Conservation (phyloP, 1,140 invertebrate species). For the Papilio polytes region DNA sequence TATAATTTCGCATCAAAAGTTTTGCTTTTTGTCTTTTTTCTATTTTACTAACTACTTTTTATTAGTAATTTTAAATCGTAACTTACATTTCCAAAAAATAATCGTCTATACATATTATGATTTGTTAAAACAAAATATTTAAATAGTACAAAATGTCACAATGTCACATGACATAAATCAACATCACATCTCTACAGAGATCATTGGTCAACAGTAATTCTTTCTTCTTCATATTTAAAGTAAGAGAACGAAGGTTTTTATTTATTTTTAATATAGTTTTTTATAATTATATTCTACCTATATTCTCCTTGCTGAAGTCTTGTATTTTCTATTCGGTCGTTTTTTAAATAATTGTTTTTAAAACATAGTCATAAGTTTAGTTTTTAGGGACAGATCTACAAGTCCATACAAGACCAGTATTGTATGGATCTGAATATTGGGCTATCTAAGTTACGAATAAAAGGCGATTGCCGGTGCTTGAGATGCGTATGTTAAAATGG, state of each 20-base stretch:
- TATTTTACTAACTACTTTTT: not conserved
- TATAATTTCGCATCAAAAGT: too few relatives aligned
- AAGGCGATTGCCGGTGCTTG: too few relatives aligned
- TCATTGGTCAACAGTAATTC: not conserved
- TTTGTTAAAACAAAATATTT: slow-evolving; percentile 30
- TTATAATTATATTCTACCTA: not conserved
- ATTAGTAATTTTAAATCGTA: not conserved
- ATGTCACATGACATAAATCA: slow-evolving; percentile 24
- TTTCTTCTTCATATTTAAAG: slow-evolving; percentile 13
- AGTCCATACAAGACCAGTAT: too few relatives aligned
- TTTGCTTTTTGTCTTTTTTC: not conserved
- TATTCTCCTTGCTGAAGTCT: not conserved
- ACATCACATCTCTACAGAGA: not conserved
- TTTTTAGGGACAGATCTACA: too few relatives aligned
- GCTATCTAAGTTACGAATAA: too few relatives aligned
- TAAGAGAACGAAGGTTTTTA: not conserved
- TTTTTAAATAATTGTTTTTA: too few relatives aligned
- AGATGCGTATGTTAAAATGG: too few relatives aligned
- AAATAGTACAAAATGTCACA: slow-evolving; percentile 1
- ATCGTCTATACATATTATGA: slow-evolving; percentile 57
- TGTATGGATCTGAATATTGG: too few relatives aligned
- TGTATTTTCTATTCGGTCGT: too few relatives aligned
- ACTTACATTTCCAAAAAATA: slow-evolving; percentile 56
- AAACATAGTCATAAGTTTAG: too few relatives aligned
- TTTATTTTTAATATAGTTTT: not conserved